Conservation (phyloP, 2,888 invertebrate species). For the Tachina fera region DNA sequence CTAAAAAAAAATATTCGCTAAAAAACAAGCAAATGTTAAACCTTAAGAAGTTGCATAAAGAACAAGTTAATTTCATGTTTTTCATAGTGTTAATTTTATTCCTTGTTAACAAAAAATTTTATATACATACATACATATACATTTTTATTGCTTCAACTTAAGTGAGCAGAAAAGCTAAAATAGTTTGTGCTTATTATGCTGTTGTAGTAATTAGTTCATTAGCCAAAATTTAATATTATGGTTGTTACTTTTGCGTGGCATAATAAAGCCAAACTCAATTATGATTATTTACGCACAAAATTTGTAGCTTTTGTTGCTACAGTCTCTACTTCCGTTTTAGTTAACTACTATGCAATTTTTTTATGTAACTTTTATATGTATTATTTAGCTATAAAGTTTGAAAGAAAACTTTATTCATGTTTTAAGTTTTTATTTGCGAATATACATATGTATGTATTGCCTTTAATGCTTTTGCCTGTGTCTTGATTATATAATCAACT, state of each 20-base stretch:
- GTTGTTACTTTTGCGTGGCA: constrained; percentile 19
- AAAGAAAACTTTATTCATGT: neutral
- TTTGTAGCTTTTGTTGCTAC: neutral
- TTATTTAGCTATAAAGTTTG: constrained; percentile 30
- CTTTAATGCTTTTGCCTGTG: neutral
- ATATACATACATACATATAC: neutral
- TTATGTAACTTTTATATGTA: neutral
- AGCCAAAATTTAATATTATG: constrained; percentile 29
- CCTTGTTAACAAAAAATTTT: neutral
- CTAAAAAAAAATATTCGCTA: neutral
- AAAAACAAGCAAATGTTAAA: neutral
- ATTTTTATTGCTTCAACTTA: constrained; percentile 30
- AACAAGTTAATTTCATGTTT: neutral
- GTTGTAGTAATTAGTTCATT: constrained; percentile 60
- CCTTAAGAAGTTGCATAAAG: constrained; percentile 5
- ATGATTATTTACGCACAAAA: constrained; percentile 49
- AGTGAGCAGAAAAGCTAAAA: constrained; percentile 21
- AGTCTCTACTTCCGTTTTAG: neutral
- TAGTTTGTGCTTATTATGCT: constrained; percentile 15
- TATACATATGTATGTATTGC: neutral
- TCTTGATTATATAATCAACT: constrained; percentile 11
- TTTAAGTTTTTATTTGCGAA: constrained; percentile 1
- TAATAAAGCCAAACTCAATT: constrained; percentile 29
- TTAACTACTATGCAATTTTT: neutral
- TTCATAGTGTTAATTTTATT: constrained; percentile 1